Conservation (phyloP, 1,140 invertebrate genomes). For the Drosophila kikkawai region DNA sequence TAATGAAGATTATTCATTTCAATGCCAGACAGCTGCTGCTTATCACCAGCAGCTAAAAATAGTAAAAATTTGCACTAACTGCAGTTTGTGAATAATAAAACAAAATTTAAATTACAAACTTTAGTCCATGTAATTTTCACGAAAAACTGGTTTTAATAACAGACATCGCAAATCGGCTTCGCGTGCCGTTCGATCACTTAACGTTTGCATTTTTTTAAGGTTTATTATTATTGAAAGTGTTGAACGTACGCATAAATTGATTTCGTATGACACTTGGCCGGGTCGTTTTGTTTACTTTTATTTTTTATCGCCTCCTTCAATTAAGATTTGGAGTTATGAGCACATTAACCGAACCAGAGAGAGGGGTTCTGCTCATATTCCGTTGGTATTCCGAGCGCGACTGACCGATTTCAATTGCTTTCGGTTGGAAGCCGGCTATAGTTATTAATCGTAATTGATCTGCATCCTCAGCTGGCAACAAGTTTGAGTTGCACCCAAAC, state of each 20-base stretch:
- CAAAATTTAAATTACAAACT: background rate
- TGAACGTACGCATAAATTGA: conserved; percentile 10
- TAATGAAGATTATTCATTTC: conserved; percentile 7
- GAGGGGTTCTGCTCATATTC: conserved; percentile 25
- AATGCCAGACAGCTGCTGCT: conserved; percentile 37
- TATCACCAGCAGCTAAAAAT: conserved; percentile 34
- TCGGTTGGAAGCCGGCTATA: conserved; percentile 45
- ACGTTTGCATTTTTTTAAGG: conserved; percentile 7
- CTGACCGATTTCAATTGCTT: conserved; percentile 54
- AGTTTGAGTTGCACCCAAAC: conserved; percentile 36
- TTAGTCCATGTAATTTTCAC: background rate
- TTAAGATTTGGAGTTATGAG: conserved; percentile 39
- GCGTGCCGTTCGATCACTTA: conserved; percentile 12
- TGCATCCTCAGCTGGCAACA: conserved; percentile 33
- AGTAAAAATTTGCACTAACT: background rate
- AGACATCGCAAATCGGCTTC: background rate
- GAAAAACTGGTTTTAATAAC: conserved; percentile 14
- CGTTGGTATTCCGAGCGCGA: conserved; percentile 42
- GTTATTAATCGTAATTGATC: conserved; percentile 32
- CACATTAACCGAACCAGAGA: conserved; percentile 16
- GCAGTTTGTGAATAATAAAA: background rate
- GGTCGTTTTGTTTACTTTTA: conserved; percentile 22
- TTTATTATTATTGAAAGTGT: conserved; percentile 10
- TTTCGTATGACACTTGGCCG: conserved; percentile 28
- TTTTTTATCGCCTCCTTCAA: conserved; percentile 19